Percentiles rank a stretch among this genome's conserved stretches.
phyloP scores from a whole-genome alignment of 2,797 vertebrate species.

The Galaxias olidus region DNA sequence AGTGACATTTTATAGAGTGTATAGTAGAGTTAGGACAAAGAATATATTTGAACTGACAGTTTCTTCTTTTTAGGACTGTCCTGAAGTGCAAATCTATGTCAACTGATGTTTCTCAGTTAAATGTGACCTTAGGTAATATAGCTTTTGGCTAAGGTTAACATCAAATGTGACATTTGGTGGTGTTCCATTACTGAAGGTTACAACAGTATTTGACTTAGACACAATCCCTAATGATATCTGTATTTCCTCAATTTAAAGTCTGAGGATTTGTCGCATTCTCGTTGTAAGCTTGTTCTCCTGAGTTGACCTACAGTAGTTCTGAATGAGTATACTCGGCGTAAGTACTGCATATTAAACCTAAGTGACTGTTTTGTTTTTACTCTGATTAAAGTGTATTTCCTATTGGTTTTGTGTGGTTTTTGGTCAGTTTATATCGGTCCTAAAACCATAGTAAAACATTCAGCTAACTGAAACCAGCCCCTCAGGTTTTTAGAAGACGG shows the following conservation, averaged over 20 bases:
- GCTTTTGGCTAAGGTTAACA: slow-evolving; percentile 45
- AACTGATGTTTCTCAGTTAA: slow-evolving; percentile 41
- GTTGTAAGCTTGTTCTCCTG: too few relatives aligned
- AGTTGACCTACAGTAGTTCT: too few relatives aligned
- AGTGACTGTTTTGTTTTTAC: too few relatives aligned
- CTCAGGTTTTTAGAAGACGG: slow-evolving; percentile 62
- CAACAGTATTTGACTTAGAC: slow-evolving; percentile 9
- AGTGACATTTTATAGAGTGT: too few relatives aligned
- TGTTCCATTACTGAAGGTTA: slow-evolving; percentile 36
- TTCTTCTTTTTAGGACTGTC: slow-evolving; percentile 34
- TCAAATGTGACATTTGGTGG: slow-evolving; percentile 36
- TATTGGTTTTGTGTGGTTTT: not conserved
- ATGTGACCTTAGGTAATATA: slow-evolving; percentile 46
- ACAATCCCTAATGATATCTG: not conserved
- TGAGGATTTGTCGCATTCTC: too few relatives aligned
- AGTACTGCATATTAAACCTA: too few relatives aligned
- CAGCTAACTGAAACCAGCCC: slow-evolving; percentile 71
- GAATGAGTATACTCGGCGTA: too few relatives aligned
- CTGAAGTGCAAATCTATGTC: slow-evolving; percentile 34
- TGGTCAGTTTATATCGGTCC: not conserved
- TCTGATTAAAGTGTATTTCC: too few relatives aligned
- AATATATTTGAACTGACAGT: slow-evolving; percentile 39
- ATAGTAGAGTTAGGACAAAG: not conserved
- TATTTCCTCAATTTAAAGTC: too few relatives aligned
- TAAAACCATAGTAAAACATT: slow-evolving; percentile 19